Base-by-base conservation (phyloP, 2,113 vertebrate genomes). In the Sorex fumeus region DNA sequence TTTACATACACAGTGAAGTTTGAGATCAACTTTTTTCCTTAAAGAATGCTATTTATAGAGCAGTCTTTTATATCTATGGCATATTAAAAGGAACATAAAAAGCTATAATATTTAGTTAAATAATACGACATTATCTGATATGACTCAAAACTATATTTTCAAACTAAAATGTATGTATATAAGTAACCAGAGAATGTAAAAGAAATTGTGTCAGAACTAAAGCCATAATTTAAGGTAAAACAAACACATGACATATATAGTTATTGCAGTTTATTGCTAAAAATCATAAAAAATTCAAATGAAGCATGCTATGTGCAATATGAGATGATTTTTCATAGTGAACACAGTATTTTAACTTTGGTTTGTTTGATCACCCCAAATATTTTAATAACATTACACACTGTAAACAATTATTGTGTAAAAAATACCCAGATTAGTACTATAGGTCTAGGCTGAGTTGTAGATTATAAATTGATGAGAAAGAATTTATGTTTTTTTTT, bases 81-180 rank as follows among this genome's bases (percentile, higher is more conserved):
- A 92, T 30, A 71, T 89, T 25, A 67, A 82, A 74, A 40, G 8
- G 19, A 78, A 15, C 81, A 28, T 9, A 89, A 3, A 45, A 84
- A 82, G 76, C 3, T 34, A 64, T 62, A 53, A 89, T 84, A 80
- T 9, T 89, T 34, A 84, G 23, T 76, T 66, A 69, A 0, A 5
- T 93, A 50, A 85, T 19, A 85, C 91, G 36, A 53, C 86, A 53
- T 75, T 40, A 84, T 62, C 28, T 81, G n/a, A 83, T 2, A 60
- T 40, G 11, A 87, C 34, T 91, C 47, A 79, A 76, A 70, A 81
- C 1, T 13, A 36, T 94, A 93, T 72, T 80, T 87, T 87, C 30
- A 93, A 84, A 78, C 76, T 82, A 76, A 88, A 79, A 72, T 79
- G 74, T 74, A 71, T 60, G 57, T 80, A 83, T 66, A 4, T 18